Evolutionary conservation across 1,140 invertebrate genomes (phyloP), one percentile per base, ranked within the genome.

Genomic region (Dreissena rostriformis): DNA sequence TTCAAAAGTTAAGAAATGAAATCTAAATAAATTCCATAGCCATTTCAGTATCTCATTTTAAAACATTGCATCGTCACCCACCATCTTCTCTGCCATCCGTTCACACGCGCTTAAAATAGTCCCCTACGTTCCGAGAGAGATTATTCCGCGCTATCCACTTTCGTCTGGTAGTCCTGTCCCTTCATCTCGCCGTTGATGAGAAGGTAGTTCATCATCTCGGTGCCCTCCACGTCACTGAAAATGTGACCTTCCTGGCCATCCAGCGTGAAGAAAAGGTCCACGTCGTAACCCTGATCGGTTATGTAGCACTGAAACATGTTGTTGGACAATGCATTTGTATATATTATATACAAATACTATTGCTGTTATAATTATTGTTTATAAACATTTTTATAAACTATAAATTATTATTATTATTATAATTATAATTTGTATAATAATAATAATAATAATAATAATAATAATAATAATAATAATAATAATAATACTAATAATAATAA

Each of bases 161-260:
- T 75, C 49, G 52, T 57, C 66, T 87, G 79, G 29, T 85, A 83
- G 67, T 90, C 85, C 5, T 85, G 71, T 0, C 71, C 88, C 14
- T 88, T 66, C 7, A 87, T 82, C 8, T 87, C 66, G 24, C 86
- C 86, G 61, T 91, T 85, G 19, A 91, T 63, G 61, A 89, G 87
- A 0, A 91, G 80, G 52, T 88, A 91, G 70, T 91, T 91, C 29
- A 88, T 87, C 91, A 91, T 90, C 72, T 91, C 87, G 1, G 78
- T 61, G 6, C 90, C 87, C 70, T 91, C 90, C 19, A 91, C 91
- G 61, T 91, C 91, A 84, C 91, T 91, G 76, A 86, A 91, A 63
- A 91, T 91, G 66, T 90, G 91, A 22, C 87, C 88, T 55, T 87
- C 81, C 51, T 85, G 76, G 0, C 67, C 79, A 17, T 85, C 86